phyloP scores from a whole-genome alignment of 2,888 invertebrate species.

The Ypsolopha sequella region DNA sequence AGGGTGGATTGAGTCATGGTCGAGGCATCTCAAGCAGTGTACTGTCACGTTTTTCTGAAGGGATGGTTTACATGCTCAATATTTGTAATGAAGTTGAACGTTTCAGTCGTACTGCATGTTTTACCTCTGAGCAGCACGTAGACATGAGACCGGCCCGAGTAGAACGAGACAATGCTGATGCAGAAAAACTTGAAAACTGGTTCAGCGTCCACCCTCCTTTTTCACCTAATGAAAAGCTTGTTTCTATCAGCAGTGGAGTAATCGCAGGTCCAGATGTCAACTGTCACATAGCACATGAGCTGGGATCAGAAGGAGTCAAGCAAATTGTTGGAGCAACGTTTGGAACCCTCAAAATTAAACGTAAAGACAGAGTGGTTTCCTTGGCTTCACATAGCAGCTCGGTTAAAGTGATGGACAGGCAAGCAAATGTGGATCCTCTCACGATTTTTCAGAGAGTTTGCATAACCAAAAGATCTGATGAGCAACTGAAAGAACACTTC shows the following conservation, averaged over 20 bases:
- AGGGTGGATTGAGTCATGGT: constrained; percentile 1
- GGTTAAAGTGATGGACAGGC: constrained; percentile 3
- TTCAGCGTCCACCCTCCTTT: neutral
- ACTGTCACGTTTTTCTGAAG: neutral
- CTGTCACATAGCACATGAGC: constrained; percentile 2
- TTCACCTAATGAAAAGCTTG: neutral
- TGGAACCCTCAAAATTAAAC: constrained; percentile 8
- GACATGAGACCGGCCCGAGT: neutral
- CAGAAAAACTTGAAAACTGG: constrained; percentile 1
- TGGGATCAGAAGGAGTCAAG: neutral
- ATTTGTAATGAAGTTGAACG: constrained; percentile 4
- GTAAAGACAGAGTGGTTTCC: constrained; percentile 8
- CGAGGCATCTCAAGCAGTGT: neutral
- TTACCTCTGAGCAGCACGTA: neutral
- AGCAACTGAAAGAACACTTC: constrained; percentile 7
- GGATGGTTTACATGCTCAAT: neutral
- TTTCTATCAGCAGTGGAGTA: neutral
- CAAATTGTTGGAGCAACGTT: constrained; percentile 5
- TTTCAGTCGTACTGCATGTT: constrained; percentile 12
- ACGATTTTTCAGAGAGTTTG: constrained; percentile 10
- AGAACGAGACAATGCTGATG: neutral
- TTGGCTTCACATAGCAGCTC: constrained; percentile 7
- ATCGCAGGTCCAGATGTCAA: neutral
- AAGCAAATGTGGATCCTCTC: constrained; percentile 9
- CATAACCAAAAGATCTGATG: constrained; percentile 6